phyloP scores from a whole-genome alignment of 2,888 invertebrate genomes.

The Parnassius apollo region DNA sequence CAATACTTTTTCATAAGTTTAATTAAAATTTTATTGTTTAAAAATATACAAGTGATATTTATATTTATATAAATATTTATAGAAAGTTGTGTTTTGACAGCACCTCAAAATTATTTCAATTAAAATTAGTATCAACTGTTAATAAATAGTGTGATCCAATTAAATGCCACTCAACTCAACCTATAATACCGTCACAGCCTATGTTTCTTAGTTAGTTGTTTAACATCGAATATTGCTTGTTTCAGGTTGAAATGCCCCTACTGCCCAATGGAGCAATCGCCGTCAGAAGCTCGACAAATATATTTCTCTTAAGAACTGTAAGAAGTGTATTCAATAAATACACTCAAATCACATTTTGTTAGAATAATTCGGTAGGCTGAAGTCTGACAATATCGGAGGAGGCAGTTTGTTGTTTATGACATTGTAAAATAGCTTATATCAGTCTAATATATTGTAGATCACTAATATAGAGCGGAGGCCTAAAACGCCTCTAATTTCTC shows the following conservation, averaged over 20 bases:
- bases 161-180: too few species aligned
- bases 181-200: too few species aligned
- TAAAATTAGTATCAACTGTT: too few species aligned
- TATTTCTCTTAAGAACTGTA: slow-evolving; percentile 86
- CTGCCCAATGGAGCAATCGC: slow-evolving; percentile 98
- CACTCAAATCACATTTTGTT: slow-evolving; percentile 1
- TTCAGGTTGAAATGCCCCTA: slow-evolving; percentile 98
- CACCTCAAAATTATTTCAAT: too few species aligned
- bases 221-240: slow-evolving; percentile 34
- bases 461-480: slow-evolving; percentile 1
- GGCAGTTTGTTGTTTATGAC: slow-evolving; percentile 7
- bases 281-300: slow-evolving; percentile 94
- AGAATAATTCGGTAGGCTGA: slow-evolving; percentile 4
- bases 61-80: too few species aligned
- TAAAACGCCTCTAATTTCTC: neutral
- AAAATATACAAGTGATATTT: too few species aligned
- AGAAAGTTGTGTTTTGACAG: too few species aligned
- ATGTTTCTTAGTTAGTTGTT: too few species aligned
- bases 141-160: too few species aligned
- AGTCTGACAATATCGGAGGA: neutral
- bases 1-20: too few species aligned
- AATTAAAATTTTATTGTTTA: too few species aligned
- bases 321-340: slow-evolving; percentile 15
- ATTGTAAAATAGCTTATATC: slow-evolving; percentile 10
- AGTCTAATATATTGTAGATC: slow-evolving; percentile 6